Evolutionary conservation across 2,797 vertebrate genomes (phyloP).

Genomic region (Amblyopsis hoosieri): DNA sequence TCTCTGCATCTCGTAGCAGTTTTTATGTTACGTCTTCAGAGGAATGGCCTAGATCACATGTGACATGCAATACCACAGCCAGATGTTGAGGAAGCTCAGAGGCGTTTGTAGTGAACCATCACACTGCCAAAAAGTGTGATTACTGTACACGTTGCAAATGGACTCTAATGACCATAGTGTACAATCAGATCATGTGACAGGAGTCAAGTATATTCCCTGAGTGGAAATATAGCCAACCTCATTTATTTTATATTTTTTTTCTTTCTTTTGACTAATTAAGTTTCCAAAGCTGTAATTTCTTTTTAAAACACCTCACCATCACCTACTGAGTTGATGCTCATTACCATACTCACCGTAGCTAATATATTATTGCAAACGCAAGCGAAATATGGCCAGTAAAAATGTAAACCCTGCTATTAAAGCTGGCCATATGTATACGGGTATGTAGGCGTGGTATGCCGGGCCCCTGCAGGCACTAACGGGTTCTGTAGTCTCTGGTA

Average conservation of each 20-base stretch:
- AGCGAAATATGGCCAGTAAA: slow-evolving; percentile 47
- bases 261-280: background rate
- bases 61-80: slow-evolving; percentile 42
- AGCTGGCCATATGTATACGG: slow-evolving; percentile 64
- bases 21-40: slow-evolving; percentile 25
- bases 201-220: slow-evolving; percentile 33
- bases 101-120: slow-evolving; percentile 36
- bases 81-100: slow-evolving; percentile 58
- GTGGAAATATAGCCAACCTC: too few relatives aligned
- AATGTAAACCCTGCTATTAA: slow-evolving; percentile 61
- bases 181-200: slow-evolving; percentile 28
- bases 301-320: slow-evolving; percentile 25
- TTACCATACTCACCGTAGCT: background rate
- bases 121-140: slow-evolving; percentile 42
- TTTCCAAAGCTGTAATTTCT: background rate
- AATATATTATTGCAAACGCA: slow-evolving; percentile 8
- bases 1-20: slow-evolving; percentile 1
- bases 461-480: slow-evolving; percentile 52
- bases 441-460: slow-evolving; percentile 54
- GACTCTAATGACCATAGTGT: slow-evolving; percentile 44
- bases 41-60: slow-evolving; percentile 24
- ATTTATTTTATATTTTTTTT: too few relatives aligned
- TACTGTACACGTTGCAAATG: slow-evolving; percentile 42
- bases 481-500: slow-evolving; percentile 64
- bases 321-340: background rate